Evolutionary conservation across 2,888 invertebrate species (phyloP), one percentile per base, ranked within the genome.

Genomic region (Tortricodes alternella): DNA sequence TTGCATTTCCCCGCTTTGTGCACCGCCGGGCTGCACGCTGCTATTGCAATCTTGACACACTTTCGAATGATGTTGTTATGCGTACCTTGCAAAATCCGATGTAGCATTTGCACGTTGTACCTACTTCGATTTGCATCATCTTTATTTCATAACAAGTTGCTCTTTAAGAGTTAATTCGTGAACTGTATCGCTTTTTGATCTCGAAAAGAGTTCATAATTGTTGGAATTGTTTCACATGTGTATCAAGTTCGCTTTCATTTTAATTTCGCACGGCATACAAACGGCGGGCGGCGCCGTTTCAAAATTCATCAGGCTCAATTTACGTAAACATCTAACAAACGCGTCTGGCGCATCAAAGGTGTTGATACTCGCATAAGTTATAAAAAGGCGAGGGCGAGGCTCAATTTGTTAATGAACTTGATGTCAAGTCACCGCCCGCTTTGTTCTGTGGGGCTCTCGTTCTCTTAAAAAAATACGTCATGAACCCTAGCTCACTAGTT

Each of bases 1-100:
- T 78, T 80, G 79, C 74, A 74, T 80, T 84, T 83, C 77, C 78
- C 77, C 76, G 71, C 73, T 79, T 77, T 76, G 79, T 81, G 78
- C 77, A 78, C 80, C 78, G 76, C 70, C 48, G 39, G 48, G 70
- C 71, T 74, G 72, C 73, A 73, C 69, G 75, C 72, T 78, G 74
- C 80, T 80, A 83, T 80, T 83, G 86, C 86, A 87, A 78, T 86
- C 87, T 86, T 89, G 89, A 88, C 89, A 89, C 80, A 89, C 88
- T 89, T 90, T 90, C 88, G 74, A 86, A 85, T 80, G 78, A 74
- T 81, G 84, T 83, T 84, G 83, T 85, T 85, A 84, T 84, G 86
- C 83, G 80, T 81, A 73, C 70, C 82, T 87, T 87, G 84, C 87
- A 82, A 86, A 84, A 87, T 76, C 74, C 83, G 67, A 78, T 78